A percentile compares a stretch with the other conserved stretches of the same genome.
Evolutionary conservation across 2,113 vertebrate species (phyloP).

Genomic region (Rhizomys pruinosus): DNA sequence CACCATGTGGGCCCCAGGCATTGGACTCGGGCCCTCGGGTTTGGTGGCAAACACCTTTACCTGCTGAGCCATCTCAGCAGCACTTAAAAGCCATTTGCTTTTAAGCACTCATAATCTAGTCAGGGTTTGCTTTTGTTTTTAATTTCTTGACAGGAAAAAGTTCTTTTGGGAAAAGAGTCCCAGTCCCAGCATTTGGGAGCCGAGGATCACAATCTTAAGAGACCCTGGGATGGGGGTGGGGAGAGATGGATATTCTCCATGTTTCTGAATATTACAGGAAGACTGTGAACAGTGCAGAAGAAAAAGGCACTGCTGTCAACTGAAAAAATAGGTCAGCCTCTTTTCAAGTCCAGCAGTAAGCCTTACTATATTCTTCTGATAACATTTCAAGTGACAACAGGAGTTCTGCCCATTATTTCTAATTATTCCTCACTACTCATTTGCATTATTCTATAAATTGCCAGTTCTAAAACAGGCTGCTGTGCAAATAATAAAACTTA

Average conservation of each 20-base stretch:
- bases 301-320: constrained; percentile 37
- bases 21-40: not conserved
- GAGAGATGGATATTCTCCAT: not conserved
- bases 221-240: no score
- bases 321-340: constrained; percentile 31
- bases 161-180: constrained; percentile 43
- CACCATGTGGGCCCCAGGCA: not conserved
- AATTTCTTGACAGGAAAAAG: constrained; percentile 17
- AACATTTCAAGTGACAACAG: constrained; percentile 31
- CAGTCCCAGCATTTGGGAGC: not conserved
- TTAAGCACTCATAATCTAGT: constrained; percentile 21
- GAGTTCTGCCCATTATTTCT: constrained; percentile 35
- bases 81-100: constrained; percentile 13
- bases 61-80: not conserved
- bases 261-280: not conserved
- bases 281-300: not conserved
- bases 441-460: constrained; percentile 56
- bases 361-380: not conserved
- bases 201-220: not conserved
- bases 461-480: constrained; percentile 28
- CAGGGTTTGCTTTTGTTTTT: not conserved
- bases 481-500: constrained; percentile 33
- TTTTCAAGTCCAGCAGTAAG: constrained; percentile 38
- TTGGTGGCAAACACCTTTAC: not conserved
- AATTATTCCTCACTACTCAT: constrained; percentile 50